Conservation (phyloP, 2,113 vertebrate species). For the Pica pica region DNA sequence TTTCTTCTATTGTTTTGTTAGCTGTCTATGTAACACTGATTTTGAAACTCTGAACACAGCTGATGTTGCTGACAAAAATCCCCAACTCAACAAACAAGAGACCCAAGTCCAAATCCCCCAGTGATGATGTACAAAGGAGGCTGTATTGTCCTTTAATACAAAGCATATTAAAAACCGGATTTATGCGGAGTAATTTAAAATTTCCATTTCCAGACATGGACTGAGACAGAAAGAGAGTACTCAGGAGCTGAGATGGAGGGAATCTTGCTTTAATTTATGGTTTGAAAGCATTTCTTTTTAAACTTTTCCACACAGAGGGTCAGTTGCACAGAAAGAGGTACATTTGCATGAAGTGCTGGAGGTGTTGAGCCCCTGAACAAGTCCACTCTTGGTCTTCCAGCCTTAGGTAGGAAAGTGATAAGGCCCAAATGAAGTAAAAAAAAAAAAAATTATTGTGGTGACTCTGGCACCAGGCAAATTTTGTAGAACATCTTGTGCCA, state of each 20-base stretch:
- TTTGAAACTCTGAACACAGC: neutral
- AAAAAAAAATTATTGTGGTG: neutral
- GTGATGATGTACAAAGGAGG: neutral
- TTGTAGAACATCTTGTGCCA: slow-evolving; percentile 4
- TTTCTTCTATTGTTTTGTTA: neutral
- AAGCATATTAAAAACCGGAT: neutral
- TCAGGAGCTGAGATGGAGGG: neutral
- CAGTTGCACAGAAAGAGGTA: neutral
- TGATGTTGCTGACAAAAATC: neutral
- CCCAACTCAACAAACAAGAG: neutral
- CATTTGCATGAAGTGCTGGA: neutral
- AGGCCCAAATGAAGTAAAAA: neutral
- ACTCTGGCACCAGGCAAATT: neutral
- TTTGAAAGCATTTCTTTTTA: slow-evolving; percentile 15
- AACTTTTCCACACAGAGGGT: neutral
- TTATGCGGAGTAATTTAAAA: neutral
- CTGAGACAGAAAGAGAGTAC: neutral
- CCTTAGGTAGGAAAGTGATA: neutral
- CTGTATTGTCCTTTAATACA: neutral
- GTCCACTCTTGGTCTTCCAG: neutral
- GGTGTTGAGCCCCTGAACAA: neutral
- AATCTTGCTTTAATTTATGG: neutral
- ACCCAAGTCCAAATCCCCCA: neutral
- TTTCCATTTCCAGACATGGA: neutral
- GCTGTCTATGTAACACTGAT: neutral